Evolutionary conservation across 2,113 vertebrate genomes (phyloP), one percentile per base, ranked within the genome.

Genomic region (Numenius arquata): DNA sequence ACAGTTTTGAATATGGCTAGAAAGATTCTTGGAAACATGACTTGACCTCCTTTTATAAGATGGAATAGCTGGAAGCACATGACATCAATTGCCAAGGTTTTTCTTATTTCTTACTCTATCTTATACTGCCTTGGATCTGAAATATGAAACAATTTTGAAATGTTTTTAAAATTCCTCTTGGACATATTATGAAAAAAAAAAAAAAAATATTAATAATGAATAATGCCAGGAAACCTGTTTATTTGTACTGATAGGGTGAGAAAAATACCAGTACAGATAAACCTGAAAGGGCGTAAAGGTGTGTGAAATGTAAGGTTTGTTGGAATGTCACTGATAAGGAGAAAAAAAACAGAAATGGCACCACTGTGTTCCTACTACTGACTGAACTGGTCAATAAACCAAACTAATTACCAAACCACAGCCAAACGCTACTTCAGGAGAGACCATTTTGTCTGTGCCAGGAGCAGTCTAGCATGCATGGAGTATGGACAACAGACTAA

Each of bases 401-500:
- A 19, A 56, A 59, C 13, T 52, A 59, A 53, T 82, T 41, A 79
- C 15, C 8, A 41, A 75, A 56, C 8, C 15, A 34, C 12, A 55
- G 41, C 9, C 40, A 78, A 75, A 45, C 11, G 20, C 2, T 79
- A 13, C 23, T 47, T 78, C 29, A 25, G 32, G 17, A 55, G 26
- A 32, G 7, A 45, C 8, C 6, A 14, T 72, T 74, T 66, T 20
- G 5, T 30, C 34, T 71, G 12, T 62, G n/a, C 14, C 56, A 45
- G 27, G 32, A 90, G 12, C 20, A 59, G n/a, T 59, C 22, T 45
- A 47, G 30, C 0, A 0, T 55, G 11, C 29, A 29, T 4, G 8
- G 22, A 47, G 6, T 12, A 41, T 4, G 9, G 52, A 92, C 11
- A 53, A 34, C 3, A 11, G 52, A n/a, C n/a, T 76, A 78, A 78